These are phyloP conservation scores for Burhinus oedicnemus DNA, from an alignment of 2,113 vertebrate genomes.

Conservation along the genomic window DNA sequence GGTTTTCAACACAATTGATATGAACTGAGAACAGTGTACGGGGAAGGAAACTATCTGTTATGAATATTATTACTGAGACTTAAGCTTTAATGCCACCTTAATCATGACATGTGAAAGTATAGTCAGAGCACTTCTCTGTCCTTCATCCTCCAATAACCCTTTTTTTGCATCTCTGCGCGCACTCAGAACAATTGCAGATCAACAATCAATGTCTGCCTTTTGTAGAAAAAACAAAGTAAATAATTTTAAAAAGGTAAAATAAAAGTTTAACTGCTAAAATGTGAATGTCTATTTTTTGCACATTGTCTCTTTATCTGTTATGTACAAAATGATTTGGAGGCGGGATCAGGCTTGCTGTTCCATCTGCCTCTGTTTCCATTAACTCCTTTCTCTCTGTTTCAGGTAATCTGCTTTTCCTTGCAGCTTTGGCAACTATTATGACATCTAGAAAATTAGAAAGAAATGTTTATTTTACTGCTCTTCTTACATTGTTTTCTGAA, in stretches of 20 bases:
- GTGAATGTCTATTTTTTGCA: constrained; percentile 89
- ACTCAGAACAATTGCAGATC: constrained; percentile 70
- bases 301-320: constrained; percentile 80
- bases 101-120: constrained; percentile 46
- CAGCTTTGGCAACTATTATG: constrained; percentile 66
- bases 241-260: constrained; percentile 82
- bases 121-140: constrained; percentile 49
- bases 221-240: constrained; percentile 79
- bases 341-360: constrained; percentile 25
- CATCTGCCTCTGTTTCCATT: constrained; percentile 63
- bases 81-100: constrained; percentile 54
- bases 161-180: constrained; percentile 63
- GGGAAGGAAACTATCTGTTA: constrained; percentile 30
- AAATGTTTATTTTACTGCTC: constrained; percentile 61
- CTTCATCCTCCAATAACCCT: constrained; percentile 44
- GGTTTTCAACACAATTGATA: constrained; percentile 98
- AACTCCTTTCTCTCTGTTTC: constrained; percentile 71
- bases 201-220: constrained; percentile 81
- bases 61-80: constrained; percentile 34
- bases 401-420: constrained; percentile 77
- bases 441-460: constrained; percentile 70
- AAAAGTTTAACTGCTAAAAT: constrained; percentile 85
- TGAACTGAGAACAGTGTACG: constrained; percentile 81
- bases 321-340: constrained; percentile 74
- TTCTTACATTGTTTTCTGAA: constrained; percentile 70